Evolutionary conservation across 2,888 invertebrate genomes (phyloP).

Genomic region (Limnephilus rhombicus): DNA sequence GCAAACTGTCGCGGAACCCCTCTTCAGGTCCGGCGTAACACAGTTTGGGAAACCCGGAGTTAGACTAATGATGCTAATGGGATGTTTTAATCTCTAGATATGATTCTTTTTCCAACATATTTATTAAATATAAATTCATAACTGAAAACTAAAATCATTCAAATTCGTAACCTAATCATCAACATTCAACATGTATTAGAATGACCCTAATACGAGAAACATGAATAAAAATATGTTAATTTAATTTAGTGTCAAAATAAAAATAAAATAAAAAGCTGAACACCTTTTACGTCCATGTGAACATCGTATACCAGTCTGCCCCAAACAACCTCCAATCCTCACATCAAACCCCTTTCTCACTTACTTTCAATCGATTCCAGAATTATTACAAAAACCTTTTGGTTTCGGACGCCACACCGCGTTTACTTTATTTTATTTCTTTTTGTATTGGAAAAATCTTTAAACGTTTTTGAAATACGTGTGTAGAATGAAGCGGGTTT

Average conservation of each 20-base stretch:
- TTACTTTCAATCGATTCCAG: constrained; percentile 38
- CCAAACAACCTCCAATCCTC: background rate
- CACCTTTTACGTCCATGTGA: background rate
- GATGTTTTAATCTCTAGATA: no score
- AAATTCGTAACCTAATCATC: no score
- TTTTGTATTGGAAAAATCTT: constrained; percentile 48
- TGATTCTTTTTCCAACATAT: no score
- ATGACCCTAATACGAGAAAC: no score
- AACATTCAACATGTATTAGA: no score
- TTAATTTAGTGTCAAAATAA: background rate
- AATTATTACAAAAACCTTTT: constrained; percentile 35
- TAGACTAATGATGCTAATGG: no score
- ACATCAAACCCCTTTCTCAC: constrained; percentile 34
- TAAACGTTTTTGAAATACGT: constrained; percentile 46
- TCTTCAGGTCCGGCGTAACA: no score
- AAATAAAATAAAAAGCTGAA: background rate
- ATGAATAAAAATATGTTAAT: background rate
- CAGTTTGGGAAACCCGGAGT: no score
- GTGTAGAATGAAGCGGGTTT: constrained; percentile 18
- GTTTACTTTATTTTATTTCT: constrained; percentile 44
- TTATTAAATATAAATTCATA: no score
- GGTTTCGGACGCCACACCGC: constrained; percentile 15
- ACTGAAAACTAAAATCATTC: no score
- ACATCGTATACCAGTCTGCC: background rate
- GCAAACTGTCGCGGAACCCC: no score